Base-by-base conservation (phyloP, 2,888 invertebrate species). In the Brachyptera putata region DNA sequence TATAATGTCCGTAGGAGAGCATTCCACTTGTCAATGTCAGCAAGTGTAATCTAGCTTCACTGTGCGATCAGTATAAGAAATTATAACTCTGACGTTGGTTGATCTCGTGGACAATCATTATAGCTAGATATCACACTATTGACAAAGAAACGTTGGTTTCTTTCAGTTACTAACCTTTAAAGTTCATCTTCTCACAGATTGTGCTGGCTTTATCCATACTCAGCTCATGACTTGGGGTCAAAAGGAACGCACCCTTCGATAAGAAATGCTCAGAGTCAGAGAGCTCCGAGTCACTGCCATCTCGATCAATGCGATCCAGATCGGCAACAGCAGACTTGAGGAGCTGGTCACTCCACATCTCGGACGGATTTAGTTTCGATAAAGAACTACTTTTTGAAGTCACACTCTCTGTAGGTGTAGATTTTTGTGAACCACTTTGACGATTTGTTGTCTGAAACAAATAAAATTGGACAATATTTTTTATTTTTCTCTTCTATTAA, bases 121-220 rank as follows among this genome's bases (percentile, higher is more conserved):
- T n/a, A n/a, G n/a, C n/a, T n/a, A n/a, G n/a, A n/a, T n/a, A n/a
- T n/a, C n/a, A n/a, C n/a, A n/a, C n/a, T n/a, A n/a, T n/a, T n/a
- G n/a, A n/a, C n/a, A n/a, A n/a, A n/a, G n/a, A n/a, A n/a, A n/a
- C n/a, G n/a, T n/a, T n/a, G n/a, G n/a, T n/a, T 30, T 7, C 5
- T 30, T 30, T 7, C 5, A 30, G 18, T 3, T 21, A 13, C 36
- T 22, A 22, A 53, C 64, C 64, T 25, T 65, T 65, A 34, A 91
- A 90, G 77, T 87, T 89, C 84, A 91, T 88, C 75, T 91, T 91
- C 79, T 91, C 91, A 77, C 90, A 90, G 70, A 91, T 89, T 68
- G 86, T 80, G 41, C 89, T 88, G 1, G 91, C 91, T 67, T 90
- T 89, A 76, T 91, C 91, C 83, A 91, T 84, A 72, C 86, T 89